phyloP scores from a whole-genome alignment of 2,113 vertebrate genomes.

The Pitta sordida region DNA sequence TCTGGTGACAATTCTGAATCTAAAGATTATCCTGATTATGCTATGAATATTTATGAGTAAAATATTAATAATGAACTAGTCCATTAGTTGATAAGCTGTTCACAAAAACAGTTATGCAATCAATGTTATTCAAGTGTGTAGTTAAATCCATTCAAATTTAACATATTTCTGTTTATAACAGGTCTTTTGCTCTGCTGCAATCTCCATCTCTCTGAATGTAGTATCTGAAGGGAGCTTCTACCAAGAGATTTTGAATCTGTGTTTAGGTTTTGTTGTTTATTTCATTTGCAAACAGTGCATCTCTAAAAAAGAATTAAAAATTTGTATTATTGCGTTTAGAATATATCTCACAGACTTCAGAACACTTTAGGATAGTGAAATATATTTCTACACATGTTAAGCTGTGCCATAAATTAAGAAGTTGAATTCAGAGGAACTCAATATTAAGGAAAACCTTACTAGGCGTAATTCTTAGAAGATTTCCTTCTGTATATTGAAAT shows the following conservation, averaged over 20 bases:
- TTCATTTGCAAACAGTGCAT: neutral
- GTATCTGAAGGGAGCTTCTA: neutral
- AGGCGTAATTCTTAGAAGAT: neutral
- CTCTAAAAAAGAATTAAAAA: neutral
- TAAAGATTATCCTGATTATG: conserved; percentile 27
- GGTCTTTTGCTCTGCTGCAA: neutral
- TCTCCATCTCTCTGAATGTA: neutral
- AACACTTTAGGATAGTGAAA: neutral
- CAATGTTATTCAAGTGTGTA: neutral
- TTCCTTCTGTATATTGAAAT: neutral
- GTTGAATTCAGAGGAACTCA: neutral
- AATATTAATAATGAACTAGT: neutral
- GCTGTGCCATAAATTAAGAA: neutral
- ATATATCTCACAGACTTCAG: neutral
- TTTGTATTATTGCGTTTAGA: neutral
- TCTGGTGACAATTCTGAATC: conserved; percentile 33
- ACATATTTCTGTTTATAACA: neutral
- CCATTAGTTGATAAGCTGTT: neutral
- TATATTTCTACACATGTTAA: neutral
- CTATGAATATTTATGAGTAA: neutral
- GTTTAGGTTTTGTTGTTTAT: neutral
- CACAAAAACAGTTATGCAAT: neutral
- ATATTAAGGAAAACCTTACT: neutral
- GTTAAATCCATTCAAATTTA: neutral
- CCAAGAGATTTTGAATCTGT: neutral